Evolutionary conservation across 1,140 invertebrate genomes (phyloP).

Genomic region (Drosophila baimaii): DNA sequence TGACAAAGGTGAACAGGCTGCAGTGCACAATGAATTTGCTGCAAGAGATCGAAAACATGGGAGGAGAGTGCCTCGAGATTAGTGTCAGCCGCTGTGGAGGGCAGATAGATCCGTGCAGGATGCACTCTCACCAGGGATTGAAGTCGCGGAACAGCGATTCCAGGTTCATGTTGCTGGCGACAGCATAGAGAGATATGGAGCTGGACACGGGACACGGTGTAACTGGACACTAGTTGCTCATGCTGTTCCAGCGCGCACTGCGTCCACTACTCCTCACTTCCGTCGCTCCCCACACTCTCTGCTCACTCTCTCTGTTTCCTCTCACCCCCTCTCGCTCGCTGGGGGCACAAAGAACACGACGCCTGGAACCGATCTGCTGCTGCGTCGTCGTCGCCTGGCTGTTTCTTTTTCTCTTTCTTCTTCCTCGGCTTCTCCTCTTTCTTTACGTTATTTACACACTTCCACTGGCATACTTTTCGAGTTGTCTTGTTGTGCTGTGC

Average conservation of each 20-base stretch:
- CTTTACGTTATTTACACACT: slow-evolving; percentile 49
- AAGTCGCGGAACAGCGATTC: slow-evolving; percentile 96
- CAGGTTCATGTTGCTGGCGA: slow-evolving; percentile 89
- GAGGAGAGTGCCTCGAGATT: background rate
- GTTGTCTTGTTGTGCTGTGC: slow-evolving; percentile 22
- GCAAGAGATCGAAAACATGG: slow-evolving; percentile 80
- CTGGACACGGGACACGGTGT: slow-evolving; percentile 24
- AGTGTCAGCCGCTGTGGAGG: background rate
- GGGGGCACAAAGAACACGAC: slow-evolving; percentile 5
- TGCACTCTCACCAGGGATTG: slow-evolving; percentile 91
- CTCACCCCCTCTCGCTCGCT: too few species aligned
- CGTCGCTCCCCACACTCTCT: background rate
- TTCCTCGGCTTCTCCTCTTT: slow-evolving; percentile 5
- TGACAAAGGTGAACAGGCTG: slow-evolving; percentile 95
- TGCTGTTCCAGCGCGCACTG: slow-evolving; percentile 32
- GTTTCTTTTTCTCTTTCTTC: background rate
- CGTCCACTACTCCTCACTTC: slow-evolving; percentile 22
- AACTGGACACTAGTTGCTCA: slow-evolving; percentile 73
- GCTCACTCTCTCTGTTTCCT: background rate
- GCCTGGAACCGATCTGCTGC: slow-evolving; percentile 19
- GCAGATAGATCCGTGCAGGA: background rate
- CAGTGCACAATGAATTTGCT: slow-evolving; percentile 98
- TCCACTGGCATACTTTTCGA: slow-evolving; percentile 11
- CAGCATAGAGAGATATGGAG: slow-evolving; percentile 28
- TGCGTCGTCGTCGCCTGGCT: background rate